These are phyloP conservation scores for Trachelus stipa DNA, from an alignment of 2,888 invertebrate genomes.

Conservation along the genomic window DNA sequence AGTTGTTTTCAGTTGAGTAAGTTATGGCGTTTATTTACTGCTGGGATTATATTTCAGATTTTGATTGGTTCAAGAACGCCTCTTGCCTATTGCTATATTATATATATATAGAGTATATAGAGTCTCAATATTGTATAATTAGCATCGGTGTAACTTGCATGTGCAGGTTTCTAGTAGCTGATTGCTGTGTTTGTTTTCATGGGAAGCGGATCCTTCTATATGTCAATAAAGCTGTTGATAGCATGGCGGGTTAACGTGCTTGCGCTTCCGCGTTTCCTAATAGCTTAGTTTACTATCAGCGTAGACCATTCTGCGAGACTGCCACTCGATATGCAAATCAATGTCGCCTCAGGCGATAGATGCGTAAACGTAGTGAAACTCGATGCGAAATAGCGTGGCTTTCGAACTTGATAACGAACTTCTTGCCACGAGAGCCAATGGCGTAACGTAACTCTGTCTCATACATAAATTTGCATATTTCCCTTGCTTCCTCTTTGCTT, in stretches of 20 bases:
- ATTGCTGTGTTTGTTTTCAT: conserved; percentile 40
- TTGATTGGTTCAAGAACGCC: too few species aligned
- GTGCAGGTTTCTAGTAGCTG: conserved; percentile 37
- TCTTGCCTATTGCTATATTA: background rate
- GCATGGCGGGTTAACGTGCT: background rate
- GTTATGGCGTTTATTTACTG: background rate
- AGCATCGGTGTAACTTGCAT: conserved; percentile 44
- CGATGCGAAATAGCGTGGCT: background rate
- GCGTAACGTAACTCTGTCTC: background rate
- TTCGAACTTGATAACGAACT: background rate
- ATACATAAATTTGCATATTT: background rate
- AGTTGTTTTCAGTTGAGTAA: background rate
- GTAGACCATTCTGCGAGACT: background rate
- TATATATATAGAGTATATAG: background rate
- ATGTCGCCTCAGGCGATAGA: background rate
- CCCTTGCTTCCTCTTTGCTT: background rate
- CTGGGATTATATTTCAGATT: background rate
- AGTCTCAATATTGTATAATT: conserved; percentile 26
- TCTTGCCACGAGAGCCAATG: background rate
- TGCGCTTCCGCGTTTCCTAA: background rate
- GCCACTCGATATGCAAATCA: conserved; percentile 5
- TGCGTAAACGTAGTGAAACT: background rate
- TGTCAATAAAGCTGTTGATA: conserved; percentile 39
- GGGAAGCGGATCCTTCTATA: conserved; percentile 36
- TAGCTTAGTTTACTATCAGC: background rate